Conservation (phyloP, 1,140 invertebrate genomes). For the Augochlora pura region DNA sequence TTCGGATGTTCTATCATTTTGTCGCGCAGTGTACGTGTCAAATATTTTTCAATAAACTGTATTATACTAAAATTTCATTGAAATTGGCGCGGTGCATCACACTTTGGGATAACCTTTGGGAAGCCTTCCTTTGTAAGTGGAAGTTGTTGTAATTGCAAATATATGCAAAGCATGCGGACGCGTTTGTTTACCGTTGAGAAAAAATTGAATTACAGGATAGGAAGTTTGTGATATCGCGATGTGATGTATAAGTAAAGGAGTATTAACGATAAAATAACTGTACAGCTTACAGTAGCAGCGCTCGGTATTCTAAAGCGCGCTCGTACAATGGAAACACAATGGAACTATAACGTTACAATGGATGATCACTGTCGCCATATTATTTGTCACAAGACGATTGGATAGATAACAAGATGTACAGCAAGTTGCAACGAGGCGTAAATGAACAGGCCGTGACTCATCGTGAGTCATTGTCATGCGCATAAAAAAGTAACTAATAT, state of each 20-base stretch:
- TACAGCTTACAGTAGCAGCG: background rate
- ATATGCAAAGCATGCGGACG: background rate
- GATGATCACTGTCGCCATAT: constrained; percentile 41
- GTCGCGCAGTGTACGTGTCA: no score
- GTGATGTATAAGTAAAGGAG: constrained; percentile 22
- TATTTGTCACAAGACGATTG: constrained; percentile 49
- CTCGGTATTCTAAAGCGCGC: constrained; percentile 8
- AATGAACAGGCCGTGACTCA: background rate
- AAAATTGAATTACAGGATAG: constrained; percentile 13
- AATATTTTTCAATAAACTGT: no score
- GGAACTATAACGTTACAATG: constrained; percentile 30
- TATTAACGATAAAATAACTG: constrained; percentile 39
- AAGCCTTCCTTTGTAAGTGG: background rate
- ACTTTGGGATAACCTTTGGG: no score
- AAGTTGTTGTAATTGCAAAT: background rate
- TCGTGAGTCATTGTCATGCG: background rate
- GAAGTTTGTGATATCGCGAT: constrained; percentile 35
- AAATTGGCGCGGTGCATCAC: no score
- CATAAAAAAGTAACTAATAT: background rate
- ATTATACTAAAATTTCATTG: no score
- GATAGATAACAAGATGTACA: constrained; percentile 26
- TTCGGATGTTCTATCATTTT: no score
- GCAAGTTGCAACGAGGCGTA: background rate
- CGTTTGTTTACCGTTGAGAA: background rate
- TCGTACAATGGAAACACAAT: constrained; percentile 41